Evolutionary conservation across 2,888 invertebrate genomes (phyloP).

Genomic region (Xanthorhoe designata): DNA sequence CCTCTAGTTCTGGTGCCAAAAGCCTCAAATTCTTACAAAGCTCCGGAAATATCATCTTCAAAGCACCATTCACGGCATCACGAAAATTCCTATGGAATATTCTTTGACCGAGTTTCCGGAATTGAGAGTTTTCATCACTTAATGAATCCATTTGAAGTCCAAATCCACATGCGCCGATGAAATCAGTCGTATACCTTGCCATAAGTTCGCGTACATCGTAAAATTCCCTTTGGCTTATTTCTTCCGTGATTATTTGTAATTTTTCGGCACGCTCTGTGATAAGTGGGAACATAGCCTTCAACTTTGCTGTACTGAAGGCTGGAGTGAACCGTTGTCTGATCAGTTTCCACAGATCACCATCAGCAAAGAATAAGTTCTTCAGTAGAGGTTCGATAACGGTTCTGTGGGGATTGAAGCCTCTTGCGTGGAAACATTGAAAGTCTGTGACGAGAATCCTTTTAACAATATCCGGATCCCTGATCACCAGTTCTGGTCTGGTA

Average conservation of each 20-base stretch:
- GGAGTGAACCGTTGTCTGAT: constrained; percentile 73
- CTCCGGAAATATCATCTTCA: constrained; percentile 71
- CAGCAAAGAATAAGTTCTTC: constrained; percentile 73
- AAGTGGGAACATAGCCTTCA: constrained; percentile 76
- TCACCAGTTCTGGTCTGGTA: constrained; percentile 64
- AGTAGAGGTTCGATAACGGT: constrained; percentile 69
- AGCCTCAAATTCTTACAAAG: constrained; percentile 64
- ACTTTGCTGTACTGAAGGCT: constrained; percentile 72
- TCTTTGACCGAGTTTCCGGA: constrained; percentile 69
- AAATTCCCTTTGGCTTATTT: constrained; percentile 57
- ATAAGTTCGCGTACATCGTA: constrained; percentile 74
- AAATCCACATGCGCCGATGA: constrained; percentile 76
- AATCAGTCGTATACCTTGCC: constrained; percentile 78
- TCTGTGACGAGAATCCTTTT: constrained; percentile 71
- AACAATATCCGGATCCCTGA: constrained; percentile 72
- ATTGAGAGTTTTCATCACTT: constrained; percentile 69
- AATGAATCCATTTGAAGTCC: constrained; percentile 74
- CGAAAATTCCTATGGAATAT: constrained; percentile 66
- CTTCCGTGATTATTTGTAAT: constrained; percentile 64
- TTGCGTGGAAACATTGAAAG: constrained; percentile 67
- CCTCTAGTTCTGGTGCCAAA: constrained; percentile 64
- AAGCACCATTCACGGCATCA: constrained; percentile 59
- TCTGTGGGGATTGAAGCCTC: constrained; percentile 68
- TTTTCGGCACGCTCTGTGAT: constrained; percentile 73
- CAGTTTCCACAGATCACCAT: constrained; percentile 74